These are phyloP conservation scores for Zygogramma bicolorata DNA, from an alignment of 2,888 invertebrate species.

Conservation along the genomic window DNA sequence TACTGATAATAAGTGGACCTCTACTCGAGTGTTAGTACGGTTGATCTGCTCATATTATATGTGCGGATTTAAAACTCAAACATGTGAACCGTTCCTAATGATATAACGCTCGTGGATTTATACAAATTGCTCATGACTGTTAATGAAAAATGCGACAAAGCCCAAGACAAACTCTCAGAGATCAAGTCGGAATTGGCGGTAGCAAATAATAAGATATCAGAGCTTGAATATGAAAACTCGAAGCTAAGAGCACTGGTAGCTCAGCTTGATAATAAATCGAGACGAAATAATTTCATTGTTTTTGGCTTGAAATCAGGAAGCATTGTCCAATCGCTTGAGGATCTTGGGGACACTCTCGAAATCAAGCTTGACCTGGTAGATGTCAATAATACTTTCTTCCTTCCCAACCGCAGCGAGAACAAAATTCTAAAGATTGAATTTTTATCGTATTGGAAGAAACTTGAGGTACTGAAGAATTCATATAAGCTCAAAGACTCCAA, in stretches of 20 bases:
- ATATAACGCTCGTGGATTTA: too few species aligned
- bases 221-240: not conserved
- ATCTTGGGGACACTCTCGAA: not conserved
- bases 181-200: too few species aligned
- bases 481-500: conserved; percentile 7
- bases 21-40: not conserved
- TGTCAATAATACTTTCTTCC: not conserved
- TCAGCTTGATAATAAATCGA: not conserved
- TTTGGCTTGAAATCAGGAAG: not conserved
- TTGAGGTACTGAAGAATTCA: not conserved
- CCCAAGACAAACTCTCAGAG: too few species aligned
- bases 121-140: too few species aligned
- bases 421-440: not conserved
- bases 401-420: not conserved
- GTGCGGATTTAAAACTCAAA: not conserved
- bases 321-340: not conserved
- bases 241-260: not conserved
- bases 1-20: not conserved
- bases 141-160: too few species aligned
- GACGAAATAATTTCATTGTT: not conserved
- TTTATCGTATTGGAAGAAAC: not conserved
- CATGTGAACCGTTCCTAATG: not conserved
- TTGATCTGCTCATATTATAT: not conserved
- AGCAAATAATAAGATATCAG: too few species aligned
- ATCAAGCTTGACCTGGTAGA: not conserved